Evolutionary conservation across 2,888 invertebrate genomes (phyloP), one percentile per base, ranked within the genome.

Genomic region (Timandra comae): DNA sequence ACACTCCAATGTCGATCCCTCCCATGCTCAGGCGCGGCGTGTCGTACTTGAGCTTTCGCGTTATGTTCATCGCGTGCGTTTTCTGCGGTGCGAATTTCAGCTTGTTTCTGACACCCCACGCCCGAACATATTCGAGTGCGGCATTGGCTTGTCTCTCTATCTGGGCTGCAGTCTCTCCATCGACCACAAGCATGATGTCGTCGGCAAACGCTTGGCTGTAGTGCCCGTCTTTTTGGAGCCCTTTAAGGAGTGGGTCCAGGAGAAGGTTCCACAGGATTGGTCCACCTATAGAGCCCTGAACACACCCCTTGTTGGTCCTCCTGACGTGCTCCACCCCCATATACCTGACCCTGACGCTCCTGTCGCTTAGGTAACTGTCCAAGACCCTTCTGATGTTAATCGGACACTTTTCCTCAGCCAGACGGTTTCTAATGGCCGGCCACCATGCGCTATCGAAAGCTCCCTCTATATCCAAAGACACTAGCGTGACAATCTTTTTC

Each of bases 251-350:
- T 1, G 43, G 38, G 22, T 48, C 45, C 5, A 49, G 28, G 0
- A 47, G 26, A 0, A 51, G 16, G 24, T 46, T 51, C 48, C 46
- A 46, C 0, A 45, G 12, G 0, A 43, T 36, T 10, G 43, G 38
- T 5, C 49, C 35, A 7, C 41, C 29, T 9, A 44, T 23, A 2
- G 42, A 30, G 1, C 41, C 34, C 8, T 46, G 41, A 1, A 38
- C 29, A 8, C 36, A 33, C 1, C 35, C 33, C 24, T 30, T 35
- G 3, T 11, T 28, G 7, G 35, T 25, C 3, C 1, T 8, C 12
- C 2, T 31, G 5, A 10, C 10, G 7, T 2, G 2, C 8, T 7
- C 11, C 10, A 11, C 12, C 1, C 22, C 27, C 1, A 22, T 22
- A 23, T 13, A 22, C 4, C 27, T 5, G 0, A 30, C 24, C 1